Conservation (phyloP, 2,888 invertebrate species). For the Yponomeuta plumbellus region DNA sequence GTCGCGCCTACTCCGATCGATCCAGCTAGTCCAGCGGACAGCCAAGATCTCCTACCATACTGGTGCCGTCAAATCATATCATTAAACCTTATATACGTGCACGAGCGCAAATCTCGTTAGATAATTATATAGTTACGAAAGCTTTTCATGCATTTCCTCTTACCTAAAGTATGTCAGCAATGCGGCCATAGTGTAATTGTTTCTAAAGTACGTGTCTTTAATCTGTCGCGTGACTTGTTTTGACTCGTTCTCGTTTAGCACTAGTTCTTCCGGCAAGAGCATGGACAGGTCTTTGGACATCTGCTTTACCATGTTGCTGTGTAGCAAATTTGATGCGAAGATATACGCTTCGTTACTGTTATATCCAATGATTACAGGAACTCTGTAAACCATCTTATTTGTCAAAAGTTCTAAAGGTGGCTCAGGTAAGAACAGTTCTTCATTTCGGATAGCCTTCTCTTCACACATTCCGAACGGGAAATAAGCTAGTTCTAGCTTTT, state of each 20-base stretch:
- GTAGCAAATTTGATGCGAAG: constrained; percentile 45
- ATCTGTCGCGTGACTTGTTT: constrained; percentile 40
- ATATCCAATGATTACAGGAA: constrained; percentile 59
- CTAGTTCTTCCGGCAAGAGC: constrained; percentile 53
- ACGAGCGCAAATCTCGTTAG: not conserved
- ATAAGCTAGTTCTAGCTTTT: constrained; percentile 45
- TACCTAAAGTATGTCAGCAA: constrained; percentile 56
- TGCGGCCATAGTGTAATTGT: constrained; percentile 39
- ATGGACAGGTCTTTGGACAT: constrained; percentile 33
- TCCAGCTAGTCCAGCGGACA: no score
- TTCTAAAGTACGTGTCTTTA: constrained; percentile 49
- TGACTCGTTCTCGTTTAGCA: constrained; percentile 43
- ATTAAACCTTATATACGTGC: not conserved
- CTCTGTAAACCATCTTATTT: constrained; percentile 32
- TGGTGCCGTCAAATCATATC: not conserved
- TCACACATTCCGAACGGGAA: constrained; percentile 57
- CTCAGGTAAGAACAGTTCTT: constrained; percentile 43
- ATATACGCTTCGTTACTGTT: constrained; percentile 61
- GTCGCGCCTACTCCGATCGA: no score
- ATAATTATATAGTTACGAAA: not conserved
- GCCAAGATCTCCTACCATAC: no score
- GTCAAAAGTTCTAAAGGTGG: constrained; percentile 45
- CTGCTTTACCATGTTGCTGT: constrained; percentile 33
- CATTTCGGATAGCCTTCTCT: constrained; percentile 37
- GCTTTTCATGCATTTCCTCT: not conserved